Evolutionary conservation across 2,113 vertebrate species (phyloP), one percentile per base, ranked within the genome.

Genomic region (Garra rufa): DNA sequence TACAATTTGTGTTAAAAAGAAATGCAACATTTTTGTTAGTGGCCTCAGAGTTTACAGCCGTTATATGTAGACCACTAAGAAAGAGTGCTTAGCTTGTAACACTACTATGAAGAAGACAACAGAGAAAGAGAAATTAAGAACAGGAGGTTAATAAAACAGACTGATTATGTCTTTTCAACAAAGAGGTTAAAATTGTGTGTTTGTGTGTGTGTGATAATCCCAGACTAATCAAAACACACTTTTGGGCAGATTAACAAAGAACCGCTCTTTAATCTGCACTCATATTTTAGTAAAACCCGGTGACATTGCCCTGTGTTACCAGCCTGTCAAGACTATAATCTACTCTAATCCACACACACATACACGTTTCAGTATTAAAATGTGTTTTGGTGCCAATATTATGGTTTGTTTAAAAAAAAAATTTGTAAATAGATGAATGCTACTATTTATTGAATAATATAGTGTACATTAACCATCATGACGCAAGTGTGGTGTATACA

Each of bases 191-290:
- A 69, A 1, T 52, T 87, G 26, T 67, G 46, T 50, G 59, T 76
- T 15, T 28, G 80, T 69, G n/a, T 74, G 67, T 87, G 21, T 57
- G 61, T 6, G 14, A 61, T 85, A 77, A 85, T 78, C 78, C 85
- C 70, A 73, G 65, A 76, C 59, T 87, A 82, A 84, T 85, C 83
- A 78, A 46, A 67, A 34, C 24, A n/a, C 83, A 59, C 43, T 73
- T 73, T 28, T 80, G 41, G 17, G 5, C 52, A 55, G 50, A 43
- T n/a, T 14, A 52, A 69, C 67, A 46, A 26, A 14, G 78, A 81
- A 24, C 43, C 10, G 30, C 38, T 59, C 48, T 43, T 69, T 30
- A 61, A 44, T 71, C 65, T 28, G 9, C 41, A 77, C 28, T 83
- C 43, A 52, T 69, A 46, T 77, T 82, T 65, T 34, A 65, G 26